Evolutionary conservation across 2,113 vertebrate genomes (phyloP).

Genomic region (Myiozetetes cayanensis): DNA sequence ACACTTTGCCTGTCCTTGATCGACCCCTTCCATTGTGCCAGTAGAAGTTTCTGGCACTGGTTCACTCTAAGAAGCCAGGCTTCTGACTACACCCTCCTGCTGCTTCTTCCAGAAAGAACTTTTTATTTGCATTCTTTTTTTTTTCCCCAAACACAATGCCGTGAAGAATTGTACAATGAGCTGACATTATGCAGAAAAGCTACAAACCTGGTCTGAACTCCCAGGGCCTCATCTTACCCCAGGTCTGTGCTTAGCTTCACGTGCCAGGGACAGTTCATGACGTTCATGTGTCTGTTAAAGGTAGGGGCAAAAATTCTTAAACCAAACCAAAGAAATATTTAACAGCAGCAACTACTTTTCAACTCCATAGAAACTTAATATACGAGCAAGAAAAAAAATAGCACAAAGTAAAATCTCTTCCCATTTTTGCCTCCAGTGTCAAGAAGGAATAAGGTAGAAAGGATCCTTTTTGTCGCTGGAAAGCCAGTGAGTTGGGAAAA

Average conservation of each 20-base stretch:
- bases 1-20: not conserved
- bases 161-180: not conserved
- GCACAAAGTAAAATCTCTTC: not conserved
- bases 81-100: not conserved
- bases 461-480: not conserved
- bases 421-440: not conserved
- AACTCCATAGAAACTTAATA: not conserved
- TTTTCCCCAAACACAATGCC: rapidly evolving
- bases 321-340: not conserved
- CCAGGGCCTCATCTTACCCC: not conserved
- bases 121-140: not conserved
- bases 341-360: not conserved
- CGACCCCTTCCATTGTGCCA: not conserved
- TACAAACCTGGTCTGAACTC: not conserved
- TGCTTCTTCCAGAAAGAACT: not conserved
- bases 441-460: not conserved
- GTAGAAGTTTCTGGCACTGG: not conserved
- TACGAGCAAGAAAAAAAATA: not conserved
- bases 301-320: not conserved
- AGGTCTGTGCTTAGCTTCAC: not conserved
- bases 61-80: not conserved
- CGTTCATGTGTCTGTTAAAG: not conserved
- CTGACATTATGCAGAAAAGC: not conserved
- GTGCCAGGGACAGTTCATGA: not conserved
- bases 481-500: not conserved